Percentiles rank a stretch among this genome's conserved stretches.
phyloP scores from a whole-genome alignment of 92 coral and sea anemone species.

The Zoanthus gigantus region DNA sequence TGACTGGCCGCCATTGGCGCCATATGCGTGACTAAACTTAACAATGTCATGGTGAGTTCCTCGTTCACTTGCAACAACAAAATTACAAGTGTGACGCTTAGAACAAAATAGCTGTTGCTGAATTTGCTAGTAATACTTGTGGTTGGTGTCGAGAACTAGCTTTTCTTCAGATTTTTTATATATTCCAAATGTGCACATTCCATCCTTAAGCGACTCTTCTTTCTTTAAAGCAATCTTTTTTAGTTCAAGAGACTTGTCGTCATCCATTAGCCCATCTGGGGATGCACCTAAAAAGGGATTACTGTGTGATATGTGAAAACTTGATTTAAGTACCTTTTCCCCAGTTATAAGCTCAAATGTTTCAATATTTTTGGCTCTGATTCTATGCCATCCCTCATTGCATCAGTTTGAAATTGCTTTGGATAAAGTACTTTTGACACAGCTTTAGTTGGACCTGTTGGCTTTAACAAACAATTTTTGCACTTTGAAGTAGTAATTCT shows the following conservation, averaged over 20 bases:
- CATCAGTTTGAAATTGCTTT: conserved; percentile 13
- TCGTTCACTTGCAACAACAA: conserved; percentile 67
- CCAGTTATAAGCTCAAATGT: conserved; percentile 48
- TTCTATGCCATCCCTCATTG: conserved; percentile 43
- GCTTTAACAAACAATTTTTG: conserved; percentile 33
- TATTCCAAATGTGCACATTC: conserved; percentile 57
- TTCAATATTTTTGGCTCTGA: conserved; percentile 34
- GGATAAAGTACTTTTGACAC: conserved; percentile 33
- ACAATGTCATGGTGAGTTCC: conserved; percentile 58
- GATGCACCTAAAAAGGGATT: conserved; percentile 40
- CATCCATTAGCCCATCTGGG: not conserved
- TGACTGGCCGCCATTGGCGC: too few species aligned
- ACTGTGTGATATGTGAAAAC: conserved; percentile 37
- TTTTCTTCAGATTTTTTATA: conserved; percentile 43
- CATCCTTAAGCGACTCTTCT: conserved; percentile 41
- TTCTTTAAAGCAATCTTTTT: conserved; percentile 37
- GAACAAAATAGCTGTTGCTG: conserved; percentile 71
- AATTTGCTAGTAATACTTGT: conserved; percentile 68
- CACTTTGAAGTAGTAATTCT: conserved; percentile 39
- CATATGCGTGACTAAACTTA: conserved; percentile 20
- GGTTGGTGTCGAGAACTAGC: conserved; percentile 54
- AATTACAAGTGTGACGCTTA: conserved; percentile 59
- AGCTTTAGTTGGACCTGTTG: conserved; percentile 48
- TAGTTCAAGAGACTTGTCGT: conserved; percentile 38
- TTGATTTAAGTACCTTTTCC: conserved; percentile 34